Conservation (phyloP, 2,113 vertebrate genomes). For the Hippopotamus amphibius region DNA sequence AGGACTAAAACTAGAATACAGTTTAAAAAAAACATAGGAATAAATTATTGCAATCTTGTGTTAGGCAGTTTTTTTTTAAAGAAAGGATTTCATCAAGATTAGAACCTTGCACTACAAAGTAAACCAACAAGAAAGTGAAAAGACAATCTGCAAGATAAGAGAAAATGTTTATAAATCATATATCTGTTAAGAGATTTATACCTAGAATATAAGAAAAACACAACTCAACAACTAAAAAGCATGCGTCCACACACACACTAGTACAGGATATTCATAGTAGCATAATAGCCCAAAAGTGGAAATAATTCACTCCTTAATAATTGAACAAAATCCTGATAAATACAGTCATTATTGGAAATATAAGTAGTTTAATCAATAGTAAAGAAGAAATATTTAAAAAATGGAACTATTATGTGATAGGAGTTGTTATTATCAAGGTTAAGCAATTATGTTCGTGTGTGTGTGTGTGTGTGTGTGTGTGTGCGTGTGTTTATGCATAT, state of each 20-base stretch:
- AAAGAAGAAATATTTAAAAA: not conserved
- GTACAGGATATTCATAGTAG: not conserved
- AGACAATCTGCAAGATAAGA: not conserved
- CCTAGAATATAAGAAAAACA: not conserved
- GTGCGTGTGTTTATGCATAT: not conserved
- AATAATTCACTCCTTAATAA: not conserved
- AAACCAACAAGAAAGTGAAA: conserved; percentile 18
- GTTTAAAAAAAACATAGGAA: not conserved
- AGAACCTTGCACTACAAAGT: not conserved
- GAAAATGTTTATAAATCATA: not conserved
- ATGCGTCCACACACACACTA: not conserved
- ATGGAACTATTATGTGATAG: not conserved
- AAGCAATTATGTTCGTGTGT: not conserved
- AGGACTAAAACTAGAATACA: not conserved
- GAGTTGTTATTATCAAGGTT: not conserved
- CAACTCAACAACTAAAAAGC: not conserved
- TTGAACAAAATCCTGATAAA: not conserved
- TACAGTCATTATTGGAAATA: not conserved
- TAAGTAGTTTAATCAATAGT: not conserved
- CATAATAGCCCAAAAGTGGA: not conserved
- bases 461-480: not conserved
- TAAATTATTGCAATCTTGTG: not conserved
- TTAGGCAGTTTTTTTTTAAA: not conserved
- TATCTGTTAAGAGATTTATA: not conserved
- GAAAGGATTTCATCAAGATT: not conserved